Evolutionary conservation across 2,888 invertebrate genomes (phyloP), one percentile per base, ranked within the genome.

Genomic region (Trichogramma dendrolimi): DNA sequence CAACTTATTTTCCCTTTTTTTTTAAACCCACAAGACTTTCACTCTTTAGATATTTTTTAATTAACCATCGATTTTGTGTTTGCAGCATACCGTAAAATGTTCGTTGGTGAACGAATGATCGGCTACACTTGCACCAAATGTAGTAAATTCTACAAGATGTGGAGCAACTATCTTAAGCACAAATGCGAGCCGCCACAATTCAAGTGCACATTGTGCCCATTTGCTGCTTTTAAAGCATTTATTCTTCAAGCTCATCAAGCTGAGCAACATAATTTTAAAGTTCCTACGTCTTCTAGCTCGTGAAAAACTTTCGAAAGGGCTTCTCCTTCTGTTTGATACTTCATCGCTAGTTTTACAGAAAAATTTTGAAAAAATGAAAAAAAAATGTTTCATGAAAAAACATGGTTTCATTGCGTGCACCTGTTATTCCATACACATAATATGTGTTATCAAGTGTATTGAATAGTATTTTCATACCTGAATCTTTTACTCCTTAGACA

Each of bases 121-220:
- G 79, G 79, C 68, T 79, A 79, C 69, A 79, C 79, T 58, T 79
- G 79, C 71, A 77, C 76, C 64, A 79, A 78, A 70, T 79, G 79
- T 75, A 78, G 78, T 73, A 79, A 79, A 64, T 79, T 79, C 78
- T 79, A 79, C 77, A 79, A 79, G 73, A 79, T 79, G 79, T 79
- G 79, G 79, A 79, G 78, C 72, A 79, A 79, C 73, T 79, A 79
- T 67, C 68, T 79, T 72, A 79, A 79, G 69, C 79, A 79, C 72
- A 79, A 79, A 68, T 79, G 79, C 69, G 79, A 79, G 67, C 79
- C 79, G 27, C 79, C 79, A 41, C 77, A 79, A 63, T 79, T 75
- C 75, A 79, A 79, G 71, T 79, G 79, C 61, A 69, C 75, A 14
- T 69, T 79, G 53, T 79, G 79, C 60, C 78, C 79, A 62, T 79